Evolutionary conservation across 2,888 invertebrate species (phyloP), one percentile per base, ranked within the genome.

Genomic region (Mythimna albipuncta): DNA sequence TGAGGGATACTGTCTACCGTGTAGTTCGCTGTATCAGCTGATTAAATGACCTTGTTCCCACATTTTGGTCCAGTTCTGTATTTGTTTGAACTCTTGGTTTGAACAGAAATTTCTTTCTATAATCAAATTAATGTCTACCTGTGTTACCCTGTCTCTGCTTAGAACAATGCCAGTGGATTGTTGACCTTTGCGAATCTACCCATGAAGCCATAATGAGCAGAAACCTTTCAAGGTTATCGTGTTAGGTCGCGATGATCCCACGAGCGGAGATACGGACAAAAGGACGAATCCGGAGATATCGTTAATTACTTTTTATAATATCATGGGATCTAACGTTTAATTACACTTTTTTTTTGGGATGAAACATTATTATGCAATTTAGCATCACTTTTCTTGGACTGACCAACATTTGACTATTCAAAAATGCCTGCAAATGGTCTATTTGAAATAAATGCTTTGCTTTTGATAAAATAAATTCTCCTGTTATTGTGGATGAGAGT

Each of bases 21-120:
- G 64, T 71, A 70, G 63, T 71, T 64, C 57, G 35, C 64, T 74
- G 69, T 61, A 81, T 81, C 86, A 86, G 86, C 86, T 86, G 86
- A 82, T 86, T 74, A 71, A 66, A 70, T 79, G 77, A 83, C 85
- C 85, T 85, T 83, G 85, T 69, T 72, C 72, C 62, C 67, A 76
- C 77, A 83, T 87, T 86, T 86, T 80, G 79, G 73, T 83, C 64
- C 47, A 72, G 55, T 73, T 82, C 21, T 64, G 52, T 72, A 47
- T 73, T 59, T 67, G 44, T 44, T 66, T 21, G 11, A 26, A 59
- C 62, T 77, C 26, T 72, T 38, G 10, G 6, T 61, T 61, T 35
- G n/a, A 62, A 58, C 0, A 62, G 13, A 55, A 61, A 55, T 72
- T 74, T 77, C 52, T 69, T 76, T 75, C 69, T 11, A 6, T 58